Base-by-base conservation (phyloP, 2,113 vertebrate species). In the Dasyprocta punctata region DNA sequence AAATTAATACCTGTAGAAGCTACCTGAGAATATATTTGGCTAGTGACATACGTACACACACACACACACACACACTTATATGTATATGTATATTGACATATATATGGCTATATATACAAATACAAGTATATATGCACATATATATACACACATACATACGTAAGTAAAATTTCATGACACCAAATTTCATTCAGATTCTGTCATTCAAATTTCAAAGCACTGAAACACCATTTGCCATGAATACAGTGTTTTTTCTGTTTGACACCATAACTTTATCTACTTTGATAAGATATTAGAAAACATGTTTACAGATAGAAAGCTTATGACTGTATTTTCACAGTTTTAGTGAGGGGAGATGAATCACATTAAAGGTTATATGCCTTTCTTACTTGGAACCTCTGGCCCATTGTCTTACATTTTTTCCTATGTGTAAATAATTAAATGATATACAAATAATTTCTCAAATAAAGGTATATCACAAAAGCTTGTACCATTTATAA, bases 151-250 rank as follows among this genome's bases (percentile, higher is more conserved):
- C 3, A 33, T n/a, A 17, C 3, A 33, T n/a, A 67, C 8, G 1
- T 20, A 52, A 75, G 24, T 44, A 80, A 90, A 85, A 73, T 47
- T 47, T 94, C 22, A 56, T 7, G 19, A 75, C 13, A 60, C 60
- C 17, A 47, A 12, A 61, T 78, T 89, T 63, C 54, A 93, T 28
- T 36, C 19, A 78, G 69, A 82, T 52, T 47, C 3, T 38, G n/a
- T 97, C n/a, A 73, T 69, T 86, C 47, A 65, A 93, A 69, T 73
- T 60, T 20, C 73, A 65, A 58, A 89, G 36, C n/a, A 91, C 11
- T 33, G 28, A 86, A 63, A 71, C 3, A 52, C 38, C 14, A 73
- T 41, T 44, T 41, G 1, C 33, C 49, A 56, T n/a, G 26, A 44
- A 41, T 54, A 65, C 1, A n/a, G 14, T 44, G 4, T 71, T 67